These are phyloP conservation scores for Gymnothorax javanicus DNA, from an alignment of 2,797 vertebrate genomes.

Conservation along the genomic window DNA sequence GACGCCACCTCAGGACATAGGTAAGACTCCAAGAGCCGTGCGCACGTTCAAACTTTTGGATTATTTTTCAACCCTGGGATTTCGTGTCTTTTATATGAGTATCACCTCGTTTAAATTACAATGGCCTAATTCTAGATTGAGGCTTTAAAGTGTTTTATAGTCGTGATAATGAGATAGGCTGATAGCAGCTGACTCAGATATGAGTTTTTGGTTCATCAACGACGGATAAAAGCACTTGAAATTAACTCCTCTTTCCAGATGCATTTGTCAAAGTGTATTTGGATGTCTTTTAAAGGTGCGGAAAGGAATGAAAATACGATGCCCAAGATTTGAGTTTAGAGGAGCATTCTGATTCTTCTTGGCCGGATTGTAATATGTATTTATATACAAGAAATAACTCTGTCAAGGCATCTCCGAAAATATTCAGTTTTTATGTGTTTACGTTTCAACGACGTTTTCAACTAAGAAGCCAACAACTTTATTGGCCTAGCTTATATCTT, in stretches of 20 bases:
- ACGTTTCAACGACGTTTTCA: not conserved
- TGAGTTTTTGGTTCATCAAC: not conserved
- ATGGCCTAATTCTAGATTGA: not conserved
- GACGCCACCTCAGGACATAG: conserved; percentile 85
- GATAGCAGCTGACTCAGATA: not conserved
- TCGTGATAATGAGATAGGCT: not conserved
- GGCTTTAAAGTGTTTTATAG: not conserved
- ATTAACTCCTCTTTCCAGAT: not conserved
- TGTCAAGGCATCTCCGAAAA: not conserved
- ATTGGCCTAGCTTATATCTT: not conserved
- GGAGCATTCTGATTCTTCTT: not conserved
- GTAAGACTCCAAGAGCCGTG: conserved; percentile 66
- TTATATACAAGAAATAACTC: not conserved
- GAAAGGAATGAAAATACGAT: not conserved
- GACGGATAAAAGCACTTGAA: not conserved
- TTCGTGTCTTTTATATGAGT: not conserved
- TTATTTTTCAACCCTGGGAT: not conserved
- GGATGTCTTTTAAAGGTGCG: not conserved
- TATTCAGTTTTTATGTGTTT: not conserved
- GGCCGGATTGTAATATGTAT: not conserved
- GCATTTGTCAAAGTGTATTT: not conserved
- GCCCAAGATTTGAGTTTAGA: not conserved
- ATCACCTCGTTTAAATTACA: not conserved
- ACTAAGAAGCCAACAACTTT: not conserved
- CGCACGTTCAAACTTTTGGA: conserved; percentile 5